Percentiles rank a stretch among this genome's conserved stretches.
These are phyloP conservation scores for Bicyclus anynana DNA, from an alignment of 1,140 invertebrate species.

Conservation along the genomic window DNA sequence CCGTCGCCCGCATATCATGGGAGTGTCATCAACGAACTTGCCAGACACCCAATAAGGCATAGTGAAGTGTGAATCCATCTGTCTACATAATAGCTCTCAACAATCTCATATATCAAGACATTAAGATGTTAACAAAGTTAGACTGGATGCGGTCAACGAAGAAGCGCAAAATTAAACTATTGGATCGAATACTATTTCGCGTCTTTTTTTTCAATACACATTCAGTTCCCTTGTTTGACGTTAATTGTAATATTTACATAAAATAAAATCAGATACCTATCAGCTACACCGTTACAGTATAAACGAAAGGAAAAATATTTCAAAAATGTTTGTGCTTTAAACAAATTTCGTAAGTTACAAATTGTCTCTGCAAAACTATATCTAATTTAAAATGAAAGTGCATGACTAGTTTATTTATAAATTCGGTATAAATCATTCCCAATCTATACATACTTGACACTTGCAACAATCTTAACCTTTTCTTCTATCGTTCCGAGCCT, in stretches of 20 bases:
- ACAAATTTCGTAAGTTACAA: not conserved
- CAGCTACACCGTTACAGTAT: constrained; percentile 11
- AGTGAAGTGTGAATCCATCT: too few species aligned
- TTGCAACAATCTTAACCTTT: constrained; percentile 1
- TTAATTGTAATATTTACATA: constrained; percentile 23
- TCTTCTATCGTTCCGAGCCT: not conserved
- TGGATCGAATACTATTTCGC: not conserved
- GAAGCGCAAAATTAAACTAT: not conserved
- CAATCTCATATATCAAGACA: too few species aligned
- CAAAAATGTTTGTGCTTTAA: constrained; percentile 13
- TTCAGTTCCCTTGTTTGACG: constrained; percentile 25
- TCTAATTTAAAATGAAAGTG: constrained; percentile 20
- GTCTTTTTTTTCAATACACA: constrained; percentile 3
- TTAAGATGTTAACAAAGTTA: not conserved
- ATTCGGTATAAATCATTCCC: constrained; percentile 26
- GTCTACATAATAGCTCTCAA: too few species aligned
- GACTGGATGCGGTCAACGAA: not conserved
- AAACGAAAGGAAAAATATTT: not conserved
- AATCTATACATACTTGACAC: constrained; percentile 11
- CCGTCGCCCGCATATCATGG: too few species aligned
- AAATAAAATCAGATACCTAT: constrained; percentile 5
- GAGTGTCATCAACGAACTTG: too few species aligned
- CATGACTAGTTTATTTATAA: constrained; percentile 34
- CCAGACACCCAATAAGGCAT: too few species aligned
- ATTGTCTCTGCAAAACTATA: constrained; percentile 6